A percentile compares a stretch with the other conserved stretches of the same genome.
These are phyloP conservation scores for Pelosia muscerda DNA, from an alignment of 2,888 invertebrate species.

Conservation along the genomic window DNA sequence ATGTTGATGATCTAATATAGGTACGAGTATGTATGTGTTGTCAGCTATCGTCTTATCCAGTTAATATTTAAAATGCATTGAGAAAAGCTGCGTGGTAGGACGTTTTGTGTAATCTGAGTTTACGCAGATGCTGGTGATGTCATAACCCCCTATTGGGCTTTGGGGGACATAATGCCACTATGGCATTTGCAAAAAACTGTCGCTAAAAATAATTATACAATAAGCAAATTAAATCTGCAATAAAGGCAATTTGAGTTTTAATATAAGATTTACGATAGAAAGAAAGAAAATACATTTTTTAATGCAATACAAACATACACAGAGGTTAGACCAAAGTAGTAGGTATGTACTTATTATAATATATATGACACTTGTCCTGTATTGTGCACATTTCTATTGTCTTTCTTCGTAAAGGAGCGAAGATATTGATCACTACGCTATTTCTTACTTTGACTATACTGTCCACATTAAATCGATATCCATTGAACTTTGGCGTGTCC, in stretches of 20 bases:
- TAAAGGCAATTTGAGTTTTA: not conserved
- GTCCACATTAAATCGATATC: slow-evolving; percentile 1
- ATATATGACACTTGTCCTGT: too few relatives aligned
- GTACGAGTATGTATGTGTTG: slow-evolving; percentile 15
- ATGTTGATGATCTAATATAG: slow-evolving; percentile 2
- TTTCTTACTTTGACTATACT: not conserved
- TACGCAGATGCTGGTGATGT: slow-evolving; percentile 17
- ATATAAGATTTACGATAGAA: too few relatives aligned
- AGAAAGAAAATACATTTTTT: too few relatives aligned
- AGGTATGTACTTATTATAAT: too few relatives aligned
- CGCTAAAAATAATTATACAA: too few relatives aligned
- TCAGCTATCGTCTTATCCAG: slow-evolving; percentile 23
- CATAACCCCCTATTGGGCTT: slow-evolving; percentile 23
- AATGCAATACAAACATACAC: too few relatives aligned
- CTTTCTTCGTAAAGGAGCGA: too few relatives aligned
- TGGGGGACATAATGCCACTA: slow-evolving; percentile 25
- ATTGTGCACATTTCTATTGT: too few relatives aligned
- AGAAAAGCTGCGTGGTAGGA: slow-evolving; percentile 25
- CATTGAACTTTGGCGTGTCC: not conserved
- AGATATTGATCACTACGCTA: not conserved
- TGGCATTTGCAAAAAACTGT: not conserved
- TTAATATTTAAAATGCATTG: slow-evolving; percentile 15
- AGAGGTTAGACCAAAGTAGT: too few relatives aligned
- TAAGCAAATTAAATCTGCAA: not conserved
- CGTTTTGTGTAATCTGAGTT: slow-evolving; percentile 11